A percentile compares a stretch with the other conserved stretches of the same genome.
Evolutionary conservation across 2,888 invertebrate species (phyloP).

Genomic region (Hydraecia micacea): DNA sequence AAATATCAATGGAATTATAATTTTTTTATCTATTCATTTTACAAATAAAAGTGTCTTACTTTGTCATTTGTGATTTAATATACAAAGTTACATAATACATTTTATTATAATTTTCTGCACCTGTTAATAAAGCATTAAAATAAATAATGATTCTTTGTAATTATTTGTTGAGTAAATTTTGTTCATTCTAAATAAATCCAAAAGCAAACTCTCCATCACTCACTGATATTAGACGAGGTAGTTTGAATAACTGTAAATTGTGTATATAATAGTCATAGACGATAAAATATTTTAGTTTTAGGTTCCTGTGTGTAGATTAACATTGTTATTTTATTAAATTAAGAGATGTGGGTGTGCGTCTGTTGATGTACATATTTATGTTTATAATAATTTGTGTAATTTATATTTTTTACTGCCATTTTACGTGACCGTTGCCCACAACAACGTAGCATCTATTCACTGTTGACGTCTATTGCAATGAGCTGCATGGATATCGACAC

Average conservation of each 20-base stretch:
- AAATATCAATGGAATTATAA: slow-evolving; percentile 10
- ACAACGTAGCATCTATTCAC: neutral
- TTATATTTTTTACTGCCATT: slow-evolving; percentile 68
- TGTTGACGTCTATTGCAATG: neutral
- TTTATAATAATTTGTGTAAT: slow-evolving; percentile 74
- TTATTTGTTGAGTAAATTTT: slow-evolving; percentile 59
- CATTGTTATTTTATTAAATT: slow-evolving; percentile 77
- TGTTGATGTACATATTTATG: slow-evolving; percentile 75
- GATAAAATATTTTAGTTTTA: slow-evolving; percentile 79
- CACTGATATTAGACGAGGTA: slow-evolving; percentile 66
- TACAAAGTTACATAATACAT: slow-evolving; percentile 77
- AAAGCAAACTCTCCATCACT: slow-evolving; percentile 48
- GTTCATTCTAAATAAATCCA: slow-evolving; percentile 43
- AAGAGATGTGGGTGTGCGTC: slow-evolving; percentile 72
- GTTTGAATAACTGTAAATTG: slow-evolving; percentile 84
- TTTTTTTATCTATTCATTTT: slow-evolving; percentile 22
- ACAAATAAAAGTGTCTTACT: slow-evolving; percentile 51
- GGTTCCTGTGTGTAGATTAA: slow-evolving; percentile 79
- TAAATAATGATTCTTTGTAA: slow-evolving; percentile 65
- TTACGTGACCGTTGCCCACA: slow-evolving; percentile 27
- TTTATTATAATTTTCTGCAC: slow-evolving; percentile 79
- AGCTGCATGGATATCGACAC: neutral
- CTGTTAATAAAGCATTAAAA: slow-evolving; percentile 82
- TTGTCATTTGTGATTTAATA: slow-evolving; percentile 73
- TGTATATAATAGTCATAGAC: slow-evolving; percentile 87